These are phyloP conservation scores for Sebastolobus altivelis DNA, from an alignment of 2,797 vertebrate genomes.

Conservation along the genomic window DNA sequence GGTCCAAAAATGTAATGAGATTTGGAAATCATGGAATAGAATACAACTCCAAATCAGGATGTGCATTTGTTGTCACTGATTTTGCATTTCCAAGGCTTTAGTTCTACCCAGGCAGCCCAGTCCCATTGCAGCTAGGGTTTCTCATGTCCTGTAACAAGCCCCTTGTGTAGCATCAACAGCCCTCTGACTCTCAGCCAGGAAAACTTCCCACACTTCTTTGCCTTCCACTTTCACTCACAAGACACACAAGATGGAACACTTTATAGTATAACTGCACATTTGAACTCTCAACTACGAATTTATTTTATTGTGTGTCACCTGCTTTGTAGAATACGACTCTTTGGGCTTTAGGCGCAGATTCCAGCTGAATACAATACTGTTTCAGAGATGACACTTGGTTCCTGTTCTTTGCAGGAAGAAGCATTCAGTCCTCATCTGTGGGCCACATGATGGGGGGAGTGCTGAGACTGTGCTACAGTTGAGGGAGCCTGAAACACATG, in stretches of 20 bases:
- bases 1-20: not conserved
- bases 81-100: constrained; percentile 39
- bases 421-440: not conserved
- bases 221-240: not conserved
- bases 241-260: not conserved
- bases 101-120: not conserved
- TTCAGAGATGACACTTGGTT: not conserved
- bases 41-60: not conserved
- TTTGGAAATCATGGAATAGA: not conserved
- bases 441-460: not conserved
- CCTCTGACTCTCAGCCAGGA: constrained; percentile 35
- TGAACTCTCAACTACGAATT: not conserved
- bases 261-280: not conserved
- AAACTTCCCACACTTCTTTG: constrained; percentile 18
- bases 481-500: not conserved
- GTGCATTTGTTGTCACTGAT: not conserved
- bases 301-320: not conserved
- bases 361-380: not conserved
- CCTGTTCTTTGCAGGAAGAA: not conserved
- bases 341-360: not conserved
- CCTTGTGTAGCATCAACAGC: constrained; percentile 28
- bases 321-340: not conserved
- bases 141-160: constrained; percentile 11
- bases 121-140: not conserved
- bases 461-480: not conserved